Evolutionary conservation across 2,113 vertebrate genomes (phyloP).

Genomic region (Tachysurus vachellii): DNA sequence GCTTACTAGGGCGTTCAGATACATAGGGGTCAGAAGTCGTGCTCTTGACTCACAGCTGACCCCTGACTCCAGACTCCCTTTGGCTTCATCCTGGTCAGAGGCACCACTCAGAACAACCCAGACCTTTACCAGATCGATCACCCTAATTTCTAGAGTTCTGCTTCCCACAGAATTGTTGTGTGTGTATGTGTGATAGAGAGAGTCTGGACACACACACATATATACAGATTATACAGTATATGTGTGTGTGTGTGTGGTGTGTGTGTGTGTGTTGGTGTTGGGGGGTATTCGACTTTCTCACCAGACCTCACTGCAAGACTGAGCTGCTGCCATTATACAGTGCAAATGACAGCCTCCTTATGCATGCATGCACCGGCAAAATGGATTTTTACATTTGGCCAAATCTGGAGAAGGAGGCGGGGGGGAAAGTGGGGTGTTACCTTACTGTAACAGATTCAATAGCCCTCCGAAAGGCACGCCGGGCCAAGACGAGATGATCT

Average conservation of each 20-base stretch:
- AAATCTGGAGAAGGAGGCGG: conserved; percentile 61
- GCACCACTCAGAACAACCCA: conserved; percentile 60
- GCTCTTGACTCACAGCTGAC: conserved; percentile 72
- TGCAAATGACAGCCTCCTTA: conserved; percentile 73
- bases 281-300: conserved; percentile 9
- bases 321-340: conserved; percentile 69
- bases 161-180: conserved; percentile 39
- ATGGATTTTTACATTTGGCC: conserved; percentile 80
- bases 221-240: too few species aligned
- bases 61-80: conserved; percentile 62
- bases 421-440: conserved; percentile 62
- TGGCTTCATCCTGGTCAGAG: conserved; percentile 48
- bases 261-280: background rate
- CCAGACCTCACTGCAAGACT: conserved; percentile 63
- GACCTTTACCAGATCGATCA: conserved; percentile 63
- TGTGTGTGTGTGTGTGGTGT: background rate
- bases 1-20: conserved; percentile 21
- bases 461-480: conserved; percentile 73
- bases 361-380: conserved; percentile 68
- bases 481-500: conserved; percentile 74
- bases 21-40: conserved; percentile 61
- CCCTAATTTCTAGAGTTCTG: conserved; percentile 68
- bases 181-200: background rate
- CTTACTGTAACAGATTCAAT: conserved; percentile 83
- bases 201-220: too few species aligned